Evolutionary conservation across 1,140 invertebrate genomes (phyloP).

Genomic region (Contarinia nasturtii): DNA sequence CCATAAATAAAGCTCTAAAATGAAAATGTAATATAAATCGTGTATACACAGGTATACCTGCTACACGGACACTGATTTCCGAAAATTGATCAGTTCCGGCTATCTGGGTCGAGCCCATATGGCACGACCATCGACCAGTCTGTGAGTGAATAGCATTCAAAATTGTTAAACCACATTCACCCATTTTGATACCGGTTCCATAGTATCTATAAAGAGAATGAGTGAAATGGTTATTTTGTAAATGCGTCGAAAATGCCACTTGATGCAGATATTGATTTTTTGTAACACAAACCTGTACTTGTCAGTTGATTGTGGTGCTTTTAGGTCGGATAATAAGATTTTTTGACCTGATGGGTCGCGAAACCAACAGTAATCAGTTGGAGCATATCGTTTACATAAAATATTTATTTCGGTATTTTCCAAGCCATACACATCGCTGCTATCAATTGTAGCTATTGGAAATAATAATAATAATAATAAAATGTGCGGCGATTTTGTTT

Average conservation of each 20-base stretch:
- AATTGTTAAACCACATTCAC: not conserved
- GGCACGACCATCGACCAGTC: not conserved
- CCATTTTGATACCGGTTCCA: not conserved
- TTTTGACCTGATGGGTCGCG: not conserved
- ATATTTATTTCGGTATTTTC: not conserved
- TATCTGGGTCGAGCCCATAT: not conserved
- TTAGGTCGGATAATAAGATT: not conserved
- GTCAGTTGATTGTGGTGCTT: not conserved
- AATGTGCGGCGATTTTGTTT: not conserved
- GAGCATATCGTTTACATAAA: not conserved
- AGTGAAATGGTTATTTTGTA: not conserved
- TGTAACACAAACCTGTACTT: no score
- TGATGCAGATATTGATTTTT: no score
- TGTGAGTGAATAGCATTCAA: not conserved
- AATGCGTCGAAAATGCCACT: no score
- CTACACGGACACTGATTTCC: not conserved
- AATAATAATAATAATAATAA: no score
- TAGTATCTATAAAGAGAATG: not conserved
- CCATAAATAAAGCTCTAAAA: no score
- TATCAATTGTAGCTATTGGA: no score
- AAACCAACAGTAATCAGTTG: conserved; percentile 1
- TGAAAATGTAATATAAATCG: no score
- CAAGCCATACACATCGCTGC: not conserved
- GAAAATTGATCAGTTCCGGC: not conserved
- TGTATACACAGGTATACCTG: no score